Base-by-base conservation (phyloP, 2,113 vertebrate genomes). In the Chinchilla lanigera region DNA sequence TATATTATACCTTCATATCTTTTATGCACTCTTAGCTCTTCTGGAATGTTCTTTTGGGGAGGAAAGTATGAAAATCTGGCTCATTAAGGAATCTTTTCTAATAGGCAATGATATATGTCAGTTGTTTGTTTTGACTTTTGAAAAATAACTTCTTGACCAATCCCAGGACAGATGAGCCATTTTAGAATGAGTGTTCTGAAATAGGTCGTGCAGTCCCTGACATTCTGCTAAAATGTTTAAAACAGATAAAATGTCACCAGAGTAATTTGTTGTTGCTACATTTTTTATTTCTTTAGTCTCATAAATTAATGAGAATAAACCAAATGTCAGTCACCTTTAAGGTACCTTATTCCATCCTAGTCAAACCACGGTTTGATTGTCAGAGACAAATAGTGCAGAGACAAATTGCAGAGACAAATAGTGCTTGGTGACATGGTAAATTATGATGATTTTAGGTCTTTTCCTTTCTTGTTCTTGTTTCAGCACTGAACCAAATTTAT, bases 231-330 rank as follows among this genome's bases (percentile, higher is more conserved):
- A 88, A 87, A 65, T 47, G 35, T 89, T 71, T 95, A 92, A 75
- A 52, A 85, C n/a, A 82, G 69, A 90, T 78, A 61, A 90, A 93
- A 83, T 94, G 69, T 85, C 84, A 58, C 12, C 56, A 77, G 78
- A 71, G 52, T 94, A 44, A 97, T 94, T 88, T 95, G 60, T 89
- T n/a, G 24, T 69, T 83, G 17, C 86, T 94, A 93, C 75, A 92
- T 52, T 97, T 81, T 93, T 93, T 44, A 91, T 96, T 96, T 94
- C n/a, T 92, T 22, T 63, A 87, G n/a, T 93, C 20, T 26, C 44
- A 89, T 24, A 96, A 91, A 95, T 54, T 84, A 96, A 95, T 88
- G 71, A 56, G 90, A 97, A 91, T 65, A 92, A 96, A 97, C 85
- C 44, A 67, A 92, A 89, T 92, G 61, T 91, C 84, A 90, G 20